Evolutionary conservation across 64 coral and sea anemone genomes (phyloP), one percentile per base, ranked within the genome.

Genomic region (Orbicella faveolata): DNA sequence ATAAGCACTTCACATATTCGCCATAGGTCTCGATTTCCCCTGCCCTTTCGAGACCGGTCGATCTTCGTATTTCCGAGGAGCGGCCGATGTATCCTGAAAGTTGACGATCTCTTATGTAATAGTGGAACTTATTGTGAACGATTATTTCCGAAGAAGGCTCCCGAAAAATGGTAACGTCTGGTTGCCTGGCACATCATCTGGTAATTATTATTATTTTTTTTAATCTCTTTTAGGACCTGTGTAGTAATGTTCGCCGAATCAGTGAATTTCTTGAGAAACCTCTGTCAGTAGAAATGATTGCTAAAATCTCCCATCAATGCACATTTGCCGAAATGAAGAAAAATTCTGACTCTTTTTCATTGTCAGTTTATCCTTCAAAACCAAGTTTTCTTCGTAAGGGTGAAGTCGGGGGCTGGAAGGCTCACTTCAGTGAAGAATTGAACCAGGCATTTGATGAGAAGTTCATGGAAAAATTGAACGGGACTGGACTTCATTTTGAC

Each of bases 261-360:
- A 79, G 75, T 11, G 9, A 81, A 13, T 90, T 90, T 70, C 54
- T 90, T 44, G 77, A 65, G 33, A 79, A 25, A 16, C 34, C 33
- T 15, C 64, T 81, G 4, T 73, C 76, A 51, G 77, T 34, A 9
- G 18, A 90, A 21, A 26, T 80, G 16, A 72, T 81, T 19, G 10
- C 59, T n/a, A 37, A 53, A 73, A 81, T 90, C 13, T 6, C 88
- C 35, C 59, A 90, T 11, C 76, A 90, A 26, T 79, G 75, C 37
- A 90, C 76, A 9, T 90, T 90, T 79, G 34, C 21, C 0, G 77
- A 77, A 78, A 90, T 90, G 88, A 73, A 77, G 62, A 66, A 66
- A 79, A 44, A 54, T 9, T 21, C 23, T 1, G 37, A 53, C 14
- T 17, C 18, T 81, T 69, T 35, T 77, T 54, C 52, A 19, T 9